Evolutionary conservation across 2,113 vertebrate genomes (phyloP).

Genomic region (Hippocampus zosterae): DNA sequence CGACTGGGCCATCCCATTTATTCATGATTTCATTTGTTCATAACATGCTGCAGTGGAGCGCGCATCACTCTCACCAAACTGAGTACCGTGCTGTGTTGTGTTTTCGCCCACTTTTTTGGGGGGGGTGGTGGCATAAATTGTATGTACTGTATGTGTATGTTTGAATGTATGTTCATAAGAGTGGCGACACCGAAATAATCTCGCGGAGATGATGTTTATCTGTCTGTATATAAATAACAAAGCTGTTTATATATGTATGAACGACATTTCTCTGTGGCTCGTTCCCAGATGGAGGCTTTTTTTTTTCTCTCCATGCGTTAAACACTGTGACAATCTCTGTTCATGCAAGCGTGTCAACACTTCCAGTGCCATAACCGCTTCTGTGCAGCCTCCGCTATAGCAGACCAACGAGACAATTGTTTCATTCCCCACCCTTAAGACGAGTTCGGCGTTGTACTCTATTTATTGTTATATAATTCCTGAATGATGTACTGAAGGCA

Average conservation of each 20-base stretch:
- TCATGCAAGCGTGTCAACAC: slow-evolving; percentile 15
- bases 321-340: slow-evolving; percentile 67
- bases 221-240: slow-evolving; percentile 61
- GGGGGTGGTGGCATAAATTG: slow-evolving; percentile 25
- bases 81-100: slow-evolving; percentile 37
- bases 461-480: slow-evolving; percentile 19
- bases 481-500: slow-evolving; percentile 18
- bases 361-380: slow-evolving; percentile 11
- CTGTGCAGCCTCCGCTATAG: slow-evolving; percentile 24
- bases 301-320: slow-evolving; percentile 56
- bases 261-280: slow-evolving; percentile 53
- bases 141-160: slow-evolving; percentile 10
- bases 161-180: slow-evolving; percentile 65
- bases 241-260: slow-evolving; percentile 63
- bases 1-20: not conserved
- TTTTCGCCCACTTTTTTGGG: slow-evolving; percentile 16
- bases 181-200: slow-evolving; percentile 42
- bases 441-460: slow-evolving; percentile 25
- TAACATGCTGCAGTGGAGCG: slow-evolving; percentile 13
- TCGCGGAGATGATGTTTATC: slow-evolving; percentile 48
- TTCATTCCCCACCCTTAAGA: slow-evolving; percentile 8
- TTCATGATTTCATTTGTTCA: not conserved
- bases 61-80: slow-evolving; percentile 27
- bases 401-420: slow-evolving; percentile 12
- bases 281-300: slow-evolving; percentile 14